phyloP scores from a whole-genome alignment of 2,113 vertebrate species.

The Phasianus colchicus region DNA sequence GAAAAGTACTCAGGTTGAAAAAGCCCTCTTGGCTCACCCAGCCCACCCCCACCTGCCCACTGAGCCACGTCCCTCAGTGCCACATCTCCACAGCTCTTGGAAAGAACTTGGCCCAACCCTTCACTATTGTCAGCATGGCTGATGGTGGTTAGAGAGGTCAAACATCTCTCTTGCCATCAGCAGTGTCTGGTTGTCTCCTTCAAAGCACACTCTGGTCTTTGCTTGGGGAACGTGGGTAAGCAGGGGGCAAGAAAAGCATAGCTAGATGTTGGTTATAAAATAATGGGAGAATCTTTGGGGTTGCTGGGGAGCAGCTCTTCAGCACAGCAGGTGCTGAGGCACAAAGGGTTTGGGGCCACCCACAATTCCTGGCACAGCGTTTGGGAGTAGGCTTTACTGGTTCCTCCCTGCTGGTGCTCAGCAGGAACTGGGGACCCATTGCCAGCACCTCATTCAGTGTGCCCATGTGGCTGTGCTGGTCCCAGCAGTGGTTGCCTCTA shows the following conservation, averaged over 20 bases:
- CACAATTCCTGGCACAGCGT: neutral
- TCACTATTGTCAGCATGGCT: accelerated
- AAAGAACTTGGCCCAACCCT: neutral
- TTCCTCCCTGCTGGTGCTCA: neutral
- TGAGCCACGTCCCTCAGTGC: neutral
- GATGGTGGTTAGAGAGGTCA: neutral
- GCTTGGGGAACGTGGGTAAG: neutral
- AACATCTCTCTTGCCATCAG: accelerated
- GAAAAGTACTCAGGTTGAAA: neutral
- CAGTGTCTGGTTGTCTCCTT: accelerated
- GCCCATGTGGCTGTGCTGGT: neutral
- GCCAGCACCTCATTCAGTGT: neutral
- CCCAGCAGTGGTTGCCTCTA: neutral
- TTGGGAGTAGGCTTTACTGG: neutral
- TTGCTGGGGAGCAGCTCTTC: neutral
- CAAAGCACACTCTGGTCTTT: constrained; percentile 14
- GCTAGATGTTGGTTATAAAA: neutral
- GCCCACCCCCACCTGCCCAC: neutral
- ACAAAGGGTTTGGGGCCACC: neutral
- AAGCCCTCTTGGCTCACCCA: neutral
- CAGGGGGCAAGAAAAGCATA: accelerated
- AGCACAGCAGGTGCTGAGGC: neutral
- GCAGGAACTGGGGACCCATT: too few species aligned
- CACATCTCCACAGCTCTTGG: neutral
- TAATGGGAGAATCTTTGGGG: neutral